Percentiles rank a stretch among this genome's conserved stretches.
Evolutionary conservation across 2,797 vertebrate species (phyloP).

Genomic region (Bovichtus variegatus): DNA sequence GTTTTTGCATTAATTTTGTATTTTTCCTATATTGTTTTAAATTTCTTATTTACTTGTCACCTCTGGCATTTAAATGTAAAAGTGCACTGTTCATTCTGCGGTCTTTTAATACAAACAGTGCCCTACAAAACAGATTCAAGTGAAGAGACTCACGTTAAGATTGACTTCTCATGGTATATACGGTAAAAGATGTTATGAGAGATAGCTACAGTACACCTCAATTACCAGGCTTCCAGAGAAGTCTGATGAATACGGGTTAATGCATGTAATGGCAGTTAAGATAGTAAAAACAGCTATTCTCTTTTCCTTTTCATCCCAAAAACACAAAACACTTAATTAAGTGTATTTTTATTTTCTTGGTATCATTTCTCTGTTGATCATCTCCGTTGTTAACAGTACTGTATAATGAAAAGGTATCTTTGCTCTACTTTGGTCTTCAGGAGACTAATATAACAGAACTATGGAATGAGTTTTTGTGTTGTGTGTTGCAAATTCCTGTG

Average conservation of each 20-base stretch:
- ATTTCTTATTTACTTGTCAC: slow-evolving; percentile 62
- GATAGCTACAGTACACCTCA: slow-evolving; percentile 58
- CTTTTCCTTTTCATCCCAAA: slow-evolving; percentile 48
- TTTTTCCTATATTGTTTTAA: slow-evolving; percentile 69
- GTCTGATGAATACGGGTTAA: slow-evolving; percentile 76
- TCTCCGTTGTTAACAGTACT: slow-evolving; percentile 63
- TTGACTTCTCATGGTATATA: slow-evolving; percentile 57
- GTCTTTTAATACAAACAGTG: slow-evolving; percentile 63
- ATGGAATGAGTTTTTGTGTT: slow-evolving; percentile 60
- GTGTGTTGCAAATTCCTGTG: slow-evolving; percentile 71
- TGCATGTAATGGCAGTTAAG: slow-evolving; percentile 67
- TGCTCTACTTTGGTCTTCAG: slow-evolving; percentile 61
- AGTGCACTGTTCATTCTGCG: slow-evolving; percentile 65
- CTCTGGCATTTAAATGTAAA: slow-evolving; percentile 58
- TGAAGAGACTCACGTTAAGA: slow-evolving; percentile 37
- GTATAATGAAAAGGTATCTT: slow-evolving; percentile 59
- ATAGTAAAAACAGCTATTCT: slow-evolving; percentile 49
- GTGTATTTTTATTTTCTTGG: slow-evolving; percentile 44
- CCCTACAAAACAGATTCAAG: slow-evolving; percentile 41
- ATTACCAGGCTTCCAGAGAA: slow-evolving; percentile 67
- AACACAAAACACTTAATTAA: slow-evolving; percentile 45
- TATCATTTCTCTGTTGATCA: slow-evolving; percentile 48
- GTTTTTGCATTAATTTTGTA: slow-evolving; percentile 75
- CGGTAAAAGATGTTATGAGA: slow-evolving; percentile 41
- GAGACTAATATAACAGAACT: slow-evolving; percentile 84